Base-by-base conservation (phyloP, 2,113 vertebrate species). In the Tetrax tetrax region DNA sequence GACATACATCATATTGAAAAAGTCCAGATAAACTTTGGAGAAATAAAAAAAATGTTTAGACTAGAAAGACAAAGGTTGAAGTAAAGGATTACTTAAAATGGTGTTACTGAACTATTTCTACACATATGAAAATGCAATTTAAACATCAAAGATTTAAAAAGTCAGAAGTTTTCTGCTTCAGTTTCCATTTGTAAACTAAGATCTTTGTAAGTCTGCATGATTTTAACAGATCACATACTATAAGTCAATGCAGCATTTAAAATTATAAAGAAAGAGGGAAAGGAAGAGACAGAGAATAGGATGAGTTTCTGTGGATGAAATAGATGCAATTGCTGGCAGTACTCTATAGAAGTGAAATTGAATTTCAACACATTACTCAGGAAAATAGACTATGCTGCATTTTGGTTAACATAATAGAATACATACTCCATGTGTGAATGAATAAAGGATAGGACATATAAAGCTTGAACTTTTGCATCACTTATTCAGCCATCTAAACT, bases 1-100 rank as follows among this genome's bases (percentile, higher is more conserved):
- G 96, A 94, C 96, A 97, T 92, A 91, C n/a, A 96, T 96, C 76
- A 91, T 76, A 91, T 29, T 98, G 96, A 97, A 98, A 97, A 97
- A 96, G 91, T 96, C 96, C 97, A 98, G 96, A 98, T 98, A 97
- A 97, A 96, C 76, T 91, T 95, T 76, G 41, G 76, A 89, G 87
- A 84, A 95, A 93, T 94, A 83, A 56, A 95, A 95, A 77, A 96
- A 96, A 92, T 96, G 81, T 97, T 98, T 97, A 98, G 93, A 96
- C 92, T 98, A 94, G 93, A 93, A 90, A 93, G 84, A 97, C 95
- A 97, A 95, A 95, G 80, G 64, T 87, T 97, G 75, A 96, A 92
- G 80, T 90, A 87, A 94, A 89, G 68, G 51, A 88, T 90, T 97
- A 79, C 89, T 97, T 96, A 74, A 96, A 97, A 64, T 90, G 48